phyloP scores from a whole-genome alignment of 2,888 invertebrate species.

The Acrobasis consociella region DNA sequence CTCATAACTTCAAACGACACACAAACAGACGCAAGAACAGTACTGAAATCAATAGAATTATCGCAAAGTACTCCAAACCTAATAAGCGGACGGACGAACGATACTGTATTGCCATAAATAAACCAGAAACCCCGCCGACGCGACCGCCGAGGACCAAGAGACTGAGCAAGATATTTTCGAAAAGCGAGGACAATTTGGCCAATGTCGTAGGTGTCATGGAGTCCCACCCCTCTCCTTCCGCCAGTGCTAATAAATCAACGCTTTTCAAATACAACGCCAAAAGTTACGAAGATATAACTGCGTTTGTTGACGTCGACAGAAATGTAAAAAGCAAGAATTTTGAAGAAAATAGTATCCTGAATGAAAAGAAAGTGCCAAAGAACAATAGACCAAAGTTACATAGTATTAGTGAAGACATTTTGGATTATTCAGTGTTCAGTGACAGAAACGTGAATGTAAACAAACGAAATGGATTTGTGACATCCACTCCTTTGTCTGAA shows the following conservation, averaged over 20 bases:
- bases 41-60: constrained; percentile 80
- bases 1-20: constrained; percentile 77
- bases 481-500: constrained; percentile 69
- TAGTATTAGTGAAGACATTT: constrained; percentile 63
- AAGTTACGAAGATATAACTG: constrained; percentile 72
- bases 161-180: constrained; percentile 58
- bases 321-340: constrained; percentile 67
- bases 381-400: constrained; percentile 52
- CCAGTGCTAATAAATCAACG: constrained; percentile 44
- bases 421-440: constrained; percentile 48
- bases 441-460: constrained; percentile 65
- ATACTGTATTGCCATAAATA: constrained; percentile 44
- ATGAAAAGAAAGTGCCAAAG: constrained; percentile 52
- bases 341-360: constrained; percentile 70
- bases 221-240: constrained; percentile 45
- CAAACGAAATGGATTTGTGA: constrained; percentile 54
- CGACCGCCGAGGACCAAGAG: constrained; percentile 63
- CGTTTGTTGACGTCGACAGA: constrained; percentile 65
- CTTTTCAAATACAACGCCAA: constrained; percentile 68
- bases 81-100: constrained; percentile 68
- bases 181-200: constrained; percentile 72
- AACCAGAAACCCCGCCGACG: constrained; percentile 53
- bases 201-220: constrained; percentile 62
- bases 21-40: constrained; percentile 78
- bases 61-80: constrained; percentile 78